A percentile compares a stretch with the other conserved stretches of the same genome.
Conservation (phyloP, 2,113 vertebrate species). For the Columba janthina region DNA sequence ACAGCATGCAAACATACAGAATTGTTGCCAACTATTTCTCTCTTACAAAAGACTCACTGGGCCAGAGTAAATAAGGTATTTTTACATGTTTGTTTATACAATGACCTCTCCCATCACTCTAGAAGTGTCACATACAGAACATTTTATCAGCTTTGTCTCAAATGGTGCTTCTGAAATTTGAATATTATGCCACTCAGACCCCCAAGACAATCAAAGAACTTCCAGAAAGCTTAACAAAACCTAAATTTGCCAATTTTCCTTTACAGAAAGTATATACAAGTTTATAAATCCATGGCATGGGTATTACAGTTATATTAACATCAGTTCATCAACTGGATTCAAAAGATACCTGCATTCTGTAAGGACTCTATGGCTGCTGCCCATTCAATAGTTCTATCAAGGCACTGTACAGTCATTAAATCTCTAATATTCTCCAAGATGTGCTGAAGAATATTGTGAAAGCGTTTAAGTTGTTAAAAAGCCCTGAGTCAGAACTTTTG, state of each 20-base stretch:
- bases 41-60: neutral
- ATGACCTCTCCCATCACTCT: neutral
- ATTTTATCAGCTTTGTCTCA: slow-evolving; percentile 1
- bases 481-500: slow-evolving; percentile 76
- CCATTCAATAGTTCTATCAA: slow-evolving; percentile 68
- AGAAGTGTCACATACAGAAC: neutral
- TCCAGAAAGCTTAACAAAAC: slow-evolving; percentile 22
- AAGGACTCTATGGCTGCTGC: slow-evolving; percentile 48
- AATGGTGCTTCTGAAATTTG: neutral
- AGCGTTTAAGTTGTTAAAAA: slow-evolving; percentile 68
- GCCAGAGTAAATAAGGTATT: neutral
- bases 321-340: neutral
- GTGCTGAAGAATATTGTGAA: slow-evolving; percentile 35
- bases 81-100: neutral
- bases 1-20: slow-evolving; percentile 38
- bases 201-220: neutral
- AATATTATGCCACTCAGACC: neutral
- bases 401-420: slow-evolving; percentile 70
- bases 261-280: slow-evolving; percentile 51
- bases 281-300: neutral
- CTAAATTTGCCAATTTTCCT: slow-evolving; percentile 28
- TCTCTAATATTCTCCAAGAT: slow-evolving; percentile 42
- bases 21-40: neutral
- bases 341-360: neutral
- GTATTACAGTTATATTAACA: neutral